These are phyloP conservation scores for Esox niger DNA, from an alignment of 2,113 vertebrate species.

Conservation along the genomic window DNA sequence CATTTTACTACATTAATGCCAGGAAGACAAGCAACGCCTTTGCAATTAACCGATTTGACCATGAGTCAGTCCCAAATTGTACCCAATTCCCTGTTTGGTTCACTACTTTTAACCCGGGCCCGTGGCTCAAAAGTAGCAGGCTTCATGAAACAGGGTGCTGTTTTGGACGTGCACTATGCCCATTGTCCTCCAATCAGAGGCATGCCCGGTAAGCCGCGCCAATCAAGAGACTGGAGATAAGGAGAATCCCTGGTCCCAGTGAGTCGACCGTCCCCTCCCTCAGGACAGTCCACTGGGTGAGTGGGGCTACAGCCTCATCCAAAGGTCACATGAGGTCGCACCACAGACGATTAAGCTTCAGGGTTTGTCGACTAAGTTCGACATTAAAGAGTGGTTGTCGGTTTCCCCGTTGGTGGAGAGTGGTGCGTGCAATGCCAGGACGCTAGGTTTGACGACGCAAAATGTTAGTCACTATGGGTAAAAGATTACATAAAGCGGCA, in stretches of 20 bases:
- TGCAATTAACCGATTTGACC: conserved; percentile 26
- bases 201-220: conserved; percentile 17
- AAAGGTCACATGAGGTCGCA: conserved; percentile 11
- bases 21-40: conserved; percentile 20
- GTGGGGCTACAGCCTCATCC: no score
- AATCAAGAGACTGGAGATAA: conserved; percentile 41
- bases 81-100: no score
- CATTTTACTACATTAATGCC: conserved; percentile 41
- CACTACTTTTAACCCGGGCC: no score
- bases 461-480: no score
- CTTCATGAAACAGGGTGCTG: no score
- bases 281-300: neutral
- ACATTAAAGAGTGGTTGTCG: neutral
- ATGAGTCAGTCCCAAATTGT: no score
- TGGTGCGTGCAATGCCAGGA: no score
- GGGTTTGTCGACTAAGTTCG: neutral
- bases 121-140: no score
- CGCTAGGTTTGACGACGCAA: no score
- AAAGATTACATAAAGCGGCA: no score
- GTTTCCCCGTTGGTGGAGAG: no score
- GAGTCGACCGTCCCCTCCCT: neutral
- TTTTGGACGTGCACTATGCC: neutral
- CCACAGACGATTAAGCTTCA: neutral
- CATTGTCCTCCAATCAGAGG: conserved; percentile 27
- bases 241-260: conserved; percentile 43